Evolutionary conservation across 1,140 invertebrate genomes (phyloP), one percentile per base, ranked within the genome.

Genomic region (Heliconius himera): DNA sequence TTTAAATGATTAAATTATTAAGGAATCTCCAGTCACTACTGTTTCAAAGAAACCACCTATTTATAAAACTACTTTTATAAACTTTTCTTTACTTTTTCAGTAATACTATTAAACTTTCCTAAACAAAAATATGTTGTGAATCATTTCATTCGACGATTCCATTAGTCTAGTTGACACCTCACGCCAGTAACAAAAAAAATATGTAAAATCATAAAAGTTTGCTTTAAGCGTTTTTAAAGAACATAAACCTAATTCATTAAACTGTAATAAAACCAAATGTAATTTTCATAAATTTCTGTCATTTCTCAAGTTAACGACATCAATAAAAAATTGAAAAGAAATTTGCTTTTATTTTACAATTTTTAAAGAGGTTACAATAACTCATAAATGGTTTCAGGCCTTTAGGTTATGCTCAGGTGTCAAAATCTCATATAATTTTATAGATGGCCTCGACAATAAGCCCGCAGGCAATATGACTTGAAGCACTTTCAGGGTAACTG

Each of bases 401-500:
- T 20, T 71, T 38, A 11, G 29, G 16, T 29, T 70, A 76, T 70
- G 38, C 49, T 49, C 75, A 41, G 41, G 75, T 49, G 18, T 41
- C 22, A 76, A 76, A 46, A 76, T 70, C 13, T 76, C 38, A 18
- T 76, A 73, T 76, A 74, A 77, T 79, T 83, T 81, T 33, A 73
- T 75, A 77, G 33, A 70, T 79, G 82, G 79, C 79, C 80, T 75
- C 71, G 38, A 76, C n/a, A 76, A 76, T 54, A 76, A 9, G 54
- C 9, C 74, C 36, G 54, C 46, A 74, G 49, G 38, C 49, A 76
- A 78, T 78, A 73, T 78, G 33, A 71, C 6, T 60, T 56, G 75
- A 51, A 78, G 74, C 77, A 76, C 70, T 78, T 76, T 66, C 73
- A 70, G 51, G 9, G n/a, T 76, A 74, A 72, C 75, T 70, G 66